Conservation (phyloP, 2,113 vertebrate species). For the Macheiramphus alcinus region DNA sequence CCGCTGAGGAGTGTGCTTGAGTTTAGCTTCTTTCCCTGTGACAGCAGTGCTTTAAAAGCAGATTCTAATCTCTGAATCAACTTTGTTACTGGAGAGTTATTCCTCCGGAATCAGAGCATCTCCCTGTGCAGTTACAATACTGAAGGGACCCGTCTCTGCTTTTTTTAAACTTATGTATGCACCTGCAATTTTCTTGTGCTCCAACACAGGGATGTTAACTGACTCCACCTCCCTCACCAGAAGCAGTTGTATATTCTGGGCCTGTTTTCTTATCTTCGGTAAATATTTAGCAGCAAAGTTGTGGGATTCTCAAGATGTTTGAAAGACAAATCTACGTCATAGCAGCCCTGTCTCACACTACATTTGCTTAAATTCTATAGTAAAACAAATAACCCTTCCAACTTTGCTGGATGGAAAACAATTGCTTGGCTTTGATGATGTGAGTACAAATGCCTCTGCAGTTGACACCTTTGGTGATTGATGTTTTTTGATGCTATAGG, state of each 20-base stretch:
- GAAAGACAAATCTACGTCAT: not conserved
- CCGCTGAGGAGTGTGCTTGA: not conserved
- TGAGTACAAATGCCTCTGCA: not conserved
- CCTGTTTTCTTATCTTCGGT: not conserved
- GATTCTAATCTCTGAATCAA: not conserved
- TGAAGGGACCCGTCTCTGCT: not conserved
- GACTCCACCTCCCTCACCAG: not conserved
- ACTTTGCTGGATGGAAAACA: not conserved
- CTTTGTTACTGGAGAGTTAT: not conserved
- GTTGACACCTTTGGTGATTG: slow-evolving; percentile 12
- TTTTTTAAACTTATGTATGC: not conserved
- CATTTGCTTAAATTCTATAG: not conserved
- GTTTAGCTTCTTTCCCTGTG: not conserved
- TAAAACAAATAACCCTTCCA: slow-evolving; percentile 2
- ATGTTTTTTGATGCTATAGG: slow-evolving; percentile 25
- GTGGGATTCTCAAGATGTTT: not conserved
- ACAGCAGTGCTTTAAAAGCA: not conserved
- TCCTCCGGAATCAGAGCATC: not conserved
- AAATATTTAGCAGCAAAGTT: not conserved
- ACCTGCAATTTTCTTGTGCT: not conserved
- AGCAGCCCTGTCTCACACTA: not conserved
- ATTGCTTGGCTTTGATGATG: not conserved
- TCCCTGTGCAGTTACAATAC: not conserved
- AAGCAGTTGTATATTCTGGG: not conserved
- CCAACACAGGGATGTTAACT: not conserved